Base-by-base conservation (phyloP, 1,140 invertebrate species). In the Caerostris darwini region DNA sequence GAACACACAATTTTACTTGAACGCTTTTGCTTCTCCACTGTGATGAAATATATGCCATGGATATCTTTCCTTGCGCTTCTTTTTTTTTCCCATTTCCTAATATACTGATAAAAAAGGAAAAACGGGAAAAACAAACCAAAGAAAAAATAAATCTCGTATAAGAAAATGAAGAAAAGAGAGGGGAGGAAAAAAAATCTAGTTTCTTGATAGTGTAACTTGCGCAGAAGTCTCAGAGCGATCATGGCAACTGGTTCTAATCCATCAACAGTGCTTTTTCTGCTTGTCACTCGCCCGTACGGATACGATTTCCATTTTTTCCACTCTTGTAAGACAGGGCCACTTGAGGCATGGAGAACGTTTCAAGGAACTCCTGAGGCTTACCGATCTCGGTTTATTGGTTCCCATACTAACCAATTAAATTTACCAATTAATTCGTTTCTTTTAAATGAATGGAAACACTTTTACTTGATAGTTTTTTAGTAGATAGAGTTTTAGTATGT, bases 131-230 rank as follows among this genome's bases (percentile, higher is more conserved):
- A 50, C 7, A 3, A 8, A 71, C 19, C n/a, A 19, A 56, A 17
- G 14, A 56, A 54, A 17, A 83, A 19, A 56, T 3, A 54, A 17
- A 56, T 17, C 50, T 17, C 4, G 12, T 56, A n/a, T 14, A 83
- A 83, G 17, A 83, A 83, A 57, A 57, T 54, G 14, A 19, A 19
- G 83, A 50, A 86, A 34, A 86, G 34, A 86, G 34, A 61, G 19
- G 34, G 8, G n/a, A n/a, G n/a, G n/a, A n/a, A 5, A 12, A 61
- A 53, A 34, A 10, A n/a, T 86, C 83, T 59, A 86, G 83, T 89
- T 89, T 19, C 86, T 89, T 89, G 86, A 89, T 89, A 89, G 86
- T 67, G 86, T 89, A 89, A 89, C 86, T 89, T 34, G 61, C 86
- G 34, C 56, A 5, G 50, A 17, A 53, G 50, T 64, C 86, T 61